phyloP scores from a whole-genome alignment of 2,888 invertebrate genomes.

The Anorthoa munda region DNA sequence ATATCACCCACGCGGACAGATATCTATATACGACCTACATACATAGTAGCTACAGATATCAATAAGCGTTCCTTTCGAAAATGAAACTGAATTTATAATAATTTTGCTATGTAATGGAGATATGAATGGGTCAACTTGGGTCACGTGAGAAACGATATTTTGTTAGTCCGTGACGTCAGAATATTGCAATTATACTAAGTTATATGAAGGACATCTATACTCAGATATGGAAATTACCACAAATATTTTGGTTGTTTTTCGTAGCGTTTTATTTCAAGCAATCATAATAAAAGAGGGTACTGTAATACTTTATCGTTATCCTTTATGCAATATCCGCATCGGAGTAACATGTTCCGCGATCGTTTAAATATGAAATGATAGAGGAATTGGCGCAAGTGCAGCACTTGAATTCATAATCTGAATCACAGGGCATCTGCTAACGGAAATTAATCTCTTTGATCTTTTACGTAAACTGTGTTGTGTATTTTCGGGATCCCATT shows the following conservation, averaged over 20 bases:
- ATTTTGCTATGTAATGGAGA: slow-evolving; percentile 12
- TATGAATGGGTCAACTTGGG: slow-evolving; percentile 41
- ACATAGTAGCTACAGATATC: slow-evolving; percentile 8
- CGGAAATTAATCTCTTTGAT: slow-evolving; percentile 48
- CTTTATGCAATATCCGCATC: slow-evolving; percentile 37
- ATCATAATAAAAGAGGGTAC: slow-evolving; percentile 11
- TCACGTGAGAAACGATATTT: slow-evolving; percentile 39
- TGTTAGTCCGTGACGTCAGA: slow-evolving; percentile 34
- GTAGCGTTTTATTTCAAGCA: neutral
- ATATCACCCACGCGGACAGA: slow-evolving; percentile 36
- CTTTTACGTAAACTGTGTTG: slow-evolving; percentile 1
- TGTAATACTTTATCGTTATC: slow-evolving; percentile 1
- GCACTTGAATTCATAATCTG: slow-evolving; percentile 29
- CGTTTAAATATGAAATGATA: slow-evolving; percentile 49
- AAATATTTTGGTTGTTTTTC: neutral
- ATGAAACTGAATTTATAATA: slow-evolving; percentile 15
- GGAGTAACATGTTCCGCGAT: slow-evolving; percentile 30
- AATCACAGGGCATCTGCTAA: slow-evolving; percentile 42
- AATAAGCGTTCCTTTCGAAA: slow-evolving; percentile 14
- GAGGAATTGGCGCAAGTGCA: slow-evolving; percentile 44
- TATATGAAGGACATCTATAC: slow-evolving; percentile 38
- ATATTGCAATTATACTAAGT: slow-evolving; percentile 30
- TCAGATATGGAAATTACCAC: slow-evolving; percentile 14
- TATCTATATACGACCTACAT: slow-evolving; percentile 35
- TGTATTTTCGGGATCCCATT: slow-evolving; percentile 13